Evolutionary conservation across 2,797 vertebrate species (phyloP).

Genomic region (Xiphophorus birchmanni): DNA sequence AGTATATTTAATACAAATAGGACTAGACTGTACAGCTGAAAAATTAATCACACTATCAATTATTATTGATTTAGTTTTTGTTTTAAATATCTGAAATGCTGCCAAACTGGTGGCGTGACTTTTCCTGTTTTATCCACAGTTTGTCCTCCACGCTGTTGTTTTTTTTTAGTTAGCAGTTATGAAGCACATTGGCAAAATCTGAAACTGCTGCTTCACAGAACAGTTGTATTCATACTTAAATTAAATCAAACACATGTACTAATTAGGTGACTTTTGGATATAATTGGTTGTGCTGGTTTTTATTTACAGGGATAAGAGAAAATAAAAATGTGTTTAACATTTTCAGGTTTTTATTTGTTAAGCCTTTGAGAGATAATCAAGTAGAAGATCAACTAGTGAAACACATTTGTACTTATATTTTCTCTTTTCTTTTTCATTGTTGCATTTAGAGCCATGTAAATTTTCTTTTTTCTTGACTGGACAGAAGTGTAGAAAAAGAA

Average conservation of each 20-base stretch:
- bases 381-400: background rate
- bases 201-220: background rate
- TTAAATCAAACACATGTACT: background rate
- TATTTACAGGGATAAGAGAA: background rate
- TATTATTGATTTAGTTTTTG: no score
- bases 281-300: background rate
- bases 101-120: no score
- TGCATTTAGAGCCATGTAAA: background rate
- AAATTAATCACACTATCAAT: no score
- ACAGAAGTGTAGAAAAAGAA: background rate
- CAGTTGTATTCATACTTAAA: background rate
- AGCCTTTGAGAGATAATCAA: background rate
- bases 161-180: no score
- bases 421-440: background rate
- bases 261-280: background rate
- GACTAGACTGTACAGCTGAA: no score
- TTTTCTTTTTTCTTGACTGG: background rate
- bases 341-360: background rate
- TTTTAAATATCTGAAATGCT: no score
- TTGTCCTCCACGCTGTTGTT: no score
- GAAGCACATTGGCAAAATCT: no score
- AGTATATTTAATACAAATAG: background rate
- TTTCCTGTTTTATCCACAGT: no score
- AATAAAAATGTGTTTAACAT: background rate
- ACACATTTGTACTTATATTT: background rate